Evolutionary conservation across 92 coral and sea anemone species (phyloP).

Genomic region (Actinernus sp.): DNA sequence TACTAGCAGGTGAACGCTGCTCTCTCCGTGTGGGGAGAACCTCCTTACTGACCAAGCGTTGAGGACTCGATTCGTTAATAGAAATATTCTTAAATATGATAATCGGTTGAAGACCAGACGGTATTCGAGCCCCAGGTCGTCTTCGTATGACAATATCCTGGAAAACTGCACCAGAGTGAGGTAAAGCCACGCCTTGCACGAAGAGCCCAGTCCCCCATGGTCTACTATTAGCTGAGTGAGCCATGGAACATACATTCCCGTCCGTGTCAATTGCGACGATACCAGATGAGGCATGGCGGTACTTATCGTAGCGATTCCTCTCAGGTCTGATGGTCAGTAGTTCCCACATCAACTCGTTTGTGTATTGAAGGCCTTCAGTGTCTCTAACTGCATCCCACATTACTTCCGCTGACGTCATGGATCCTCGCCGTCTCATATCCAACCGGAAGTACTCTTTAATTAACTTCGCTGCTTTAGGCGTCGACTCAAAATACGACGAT

Average conservation of each 20-base stretch:
- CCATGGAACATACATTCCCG: slow-evolving; percentile 91
- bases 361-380: slow-evolving; percentile 47
- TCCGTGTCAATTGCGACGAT: slow-evolving; percentile 85
- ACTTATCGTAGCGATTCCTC: slow-evolving; percentile 15
- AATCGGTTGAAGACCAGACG: slow-evolving; percentile 88
- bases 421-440: slow-evolving; percentile 59
- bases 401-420: slow-evolving; percentile 51
- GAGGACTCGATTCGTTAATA: too few relatives aligned
- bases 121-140: slow-evolving; percentile 63
- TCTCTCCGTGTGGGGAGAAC: too few relatives aligned
- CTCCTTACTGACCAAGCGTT: too few relatives aligned
- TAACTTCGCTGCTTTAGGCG: slow-evolving; percentile 54
- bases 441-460: slow-evolving; percentile 69
- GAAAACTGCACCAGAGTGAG: slow-evolving; percentile 80
- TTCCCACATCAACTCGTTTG: slow-evolving; percentile 65
- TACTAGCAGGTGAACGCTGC: too few relatives aligned
- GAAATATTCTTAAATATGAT: slow-evolving; percentile 58
- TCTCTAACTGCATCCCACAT: slow-evolving; percentile 74
- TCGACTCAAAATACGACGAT: slow-evolving; percentile 64
- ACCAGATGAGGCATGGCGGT: slow-evolving; percentile 67
- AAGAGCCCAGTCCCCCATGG: slow-evolving; percentile 97
- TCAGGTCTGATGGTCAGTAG: slow-evolving; percentile 46
- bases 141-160: slow-evolving; percentile 51
- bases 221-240: slow-evolving; percentile 83
- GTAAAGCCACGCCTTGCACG: slow-evolving; percentile 89